Evolutionary conservation across 2,888 invertebrate genomes (phyloP), one percentile per base, ranked within the genome.

Genomic region (Pseudoips prasinana): DNA sequence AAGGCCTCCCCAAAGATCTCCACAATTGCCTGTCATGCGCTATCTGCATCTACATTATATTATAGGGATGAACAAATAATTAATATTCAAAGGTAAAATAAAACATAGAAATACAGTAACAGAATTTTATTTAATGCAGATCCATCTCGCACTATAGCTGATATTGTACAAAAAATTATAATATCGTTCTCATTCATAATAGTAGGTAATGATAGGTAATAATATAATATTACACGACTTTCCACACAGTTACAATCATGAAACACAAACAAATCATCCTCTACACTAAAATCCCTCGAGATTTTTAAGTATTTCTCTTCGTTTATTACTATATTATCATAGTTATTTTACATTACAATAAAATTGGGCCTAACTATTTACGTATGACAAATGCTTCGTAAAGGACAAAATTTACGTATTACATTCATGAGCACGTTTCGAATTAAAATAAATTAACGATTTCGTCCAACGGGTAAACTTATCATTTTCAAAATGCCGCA

Each of bases 111-210:
- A 53, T 87, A 85, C 82, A 82, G 87, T 88, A 88, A 88, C 88
- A 88, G 88, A 88, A 85, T 86, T 88, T 88, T 87, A 87, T 87
- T 87, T 78, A 79, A 88, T 88, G 87, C 84, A 84, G 78, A 79
- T 86, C 71, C 83, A 80, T 84, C 64, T 84, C 68, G 83, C 78
- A 83, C 81, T 85, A 71, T 82, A 85, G 87, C 85, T 78, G 82
- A 85, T 85, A 85, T 85, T 86, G 85, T 88, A 88, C 87, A 88
- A 87, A 88, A 75, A 86, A 85, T 82, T 72, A 84, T 78, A 79
- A 79, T 85, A 83, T 82, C 78, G 79, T 70, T 71, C 65, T 36
- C 68, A 53, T 76, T 71, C 67, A 65, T 63, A 49, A 68, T 71
- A 72, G 73, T 76, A 78, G 58, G 65, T 76, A 77, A 71, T 67